Evolutionary conservation across 2,888 invertebrate species (phyloP).

Genomic region (Apotomis capreana): DNA sequence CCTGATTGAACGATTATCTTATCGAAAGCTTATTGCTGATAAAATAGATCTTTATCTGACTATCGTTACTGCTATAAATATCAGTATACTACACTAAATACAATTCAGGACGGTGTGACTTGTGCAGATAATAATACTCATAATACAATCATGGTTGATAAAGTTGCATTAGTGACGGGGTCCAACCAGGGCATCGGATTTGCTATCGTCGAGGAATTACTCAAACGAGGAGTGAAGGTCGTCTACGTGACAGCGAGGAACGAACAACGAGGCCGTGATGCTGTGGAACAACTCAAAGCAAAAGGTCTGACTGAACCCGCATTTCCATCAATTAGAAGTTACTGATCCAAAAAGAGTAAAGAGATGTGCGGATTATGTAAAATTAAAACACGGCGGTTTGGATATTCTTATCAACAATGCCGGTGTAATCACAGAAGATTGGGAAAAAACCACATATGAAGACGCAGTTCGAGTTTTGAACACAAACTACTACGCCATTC

Average conservation of each 20-base stretch:
- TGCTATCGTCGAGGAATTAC: slow-evolving; percentile 84
- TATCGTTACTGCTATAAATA: no score
- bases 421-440: slow-evolving; percentile 46
- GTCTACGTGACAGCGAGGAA: slow-evolving; percentile 87
- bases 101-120: no score
- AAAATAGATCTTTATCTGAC: no score
- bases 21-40: no score
- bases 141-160: slow-evolving; percentile 32
- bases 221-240: slow-evolving; percentile 82
- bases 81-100: no score
- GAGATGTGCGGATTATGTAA: slow-evolving; percentile 49
- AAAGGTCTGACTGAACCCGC: slow-evolving; percentile 71
- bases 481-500: slow-evolving; percentile 51
- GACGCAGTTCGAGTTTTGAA: slow-evolving; percentile 51
- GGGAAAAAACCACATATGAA: slow-evolving; percentile 48
- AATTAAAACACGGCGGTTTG: slow-evolving; percentile 51
- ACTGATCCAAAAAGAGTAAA: slow-evolving; percentile 49
- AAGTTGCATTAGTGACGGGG: slow-evolving; percentile 82
- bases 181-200: slow-evolving; percentile 87
- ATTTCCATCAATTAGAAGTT: slow-evolving; percentile 53
- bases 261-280: slow-evolving; percentile 75
- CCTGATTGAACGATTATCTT: no score
- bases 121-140: no score
- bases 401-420: slow-evolving; percentile 58
- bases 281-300: slow-evolving; percentile 79